Evolutionary conservation across 2,113 vertebrate species (phyloP).

Genomic region (Oceanodroma tethys): DNA sequence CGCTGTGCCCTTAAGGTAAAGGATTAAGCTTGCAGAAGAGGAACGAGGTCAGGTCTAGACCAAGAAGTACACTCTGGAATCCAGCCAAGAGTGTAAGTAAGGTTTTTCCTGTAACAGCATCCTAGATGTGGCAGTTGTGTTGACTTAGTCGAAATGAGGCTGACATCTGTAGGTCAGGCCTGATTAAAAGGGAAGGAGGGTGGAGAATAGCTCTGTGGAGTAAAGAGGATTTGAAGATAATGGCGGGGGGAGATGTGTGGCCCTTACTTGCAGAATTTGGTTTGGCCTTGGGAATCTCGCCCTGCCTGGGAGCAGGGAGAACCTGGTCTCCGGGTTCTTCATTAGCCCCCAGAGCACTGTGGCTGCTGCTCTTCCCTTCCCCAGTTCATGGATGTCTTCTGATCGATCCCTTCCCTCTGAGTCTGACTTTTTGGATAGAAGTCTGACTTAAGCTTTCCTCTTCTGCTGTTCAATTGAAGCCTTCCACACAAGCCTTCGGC

Average conservation of each 20-base stretch:
- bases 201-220: slow-evolving; percentile 7
- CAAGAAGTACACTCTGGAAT: slow-evolving; percentile 35
- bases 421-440: neutral
- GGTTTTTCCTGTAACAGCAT: slow-evolving; percentile 49
- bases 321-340: neutral
- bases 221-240: slow-evolving; percentile 33
- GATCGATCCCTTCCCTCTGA: neutral
- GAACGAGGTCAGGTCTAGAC: slow-evolving; percentile 42
- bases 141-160: slow-evolving; percentile 50
- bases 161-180: slow-evolving; percentile 54
- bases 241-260: fast-evolving
- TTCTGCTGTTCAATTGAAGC: neutral
- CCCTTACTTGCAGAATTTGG: slow-evolving; percentile 7
- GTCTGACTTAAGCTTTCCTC: neutral
- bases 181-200: slow-evolving; percentile 51
- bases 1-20: slow-evolving; percentile 12
- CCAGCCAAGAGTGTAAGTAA: slow-evolving; percentile 30
- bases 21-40: slow-evolving; percentile 46
- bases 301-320: neutral
- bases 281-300: neutral
- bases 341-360: neutral
- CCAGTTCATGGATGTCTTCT: neutral
- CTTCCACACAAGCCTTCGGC: neutral
- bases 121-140: slow-evolving; percentile 46
- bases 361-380: neutral